phyloP scores from a whole-genome alignment of 2,113 vertebrate genomes.

The Neomonachus schauinslandi region DNA sequence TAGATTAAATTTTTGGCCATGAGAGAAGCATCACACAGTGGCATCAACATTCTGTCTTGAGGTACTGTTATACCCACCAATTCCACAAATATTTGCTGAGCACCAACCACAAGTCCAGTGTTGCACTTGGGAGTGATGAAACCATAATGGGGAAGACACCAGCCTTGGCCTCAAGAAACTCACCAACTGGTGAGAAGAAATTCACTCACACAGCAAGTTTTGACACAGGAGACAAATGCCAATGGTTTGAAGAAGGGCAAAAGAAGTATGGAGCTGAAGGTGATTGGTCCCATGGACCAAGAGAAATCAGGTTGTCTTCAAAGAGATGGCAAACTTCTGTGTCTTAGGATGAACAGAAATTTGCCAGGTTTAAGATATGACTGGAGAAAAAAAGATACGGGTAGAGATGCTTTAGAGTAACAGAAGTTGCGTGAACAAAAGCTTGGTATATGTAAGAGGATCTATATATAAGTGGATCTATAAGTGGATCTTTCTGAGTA shows the following conservation, averaged over 20 bases:
- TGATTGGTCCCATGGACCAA: neutral
- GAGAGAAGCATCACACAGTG: neutral
- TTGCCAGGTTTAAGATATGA: neutral
- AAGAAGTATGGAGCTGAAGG: neutral
- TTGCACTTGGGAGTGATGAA: neutral
- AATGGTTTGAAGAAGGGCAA: neutral
- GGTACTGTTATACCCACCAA: neutral
- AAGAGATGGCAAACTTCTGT: neutral
- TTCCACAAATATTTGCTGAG: neutral
- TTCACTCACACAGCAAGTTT: neutral
- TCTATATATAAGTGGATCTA: neutral
- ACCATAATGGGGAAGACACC: neutral
- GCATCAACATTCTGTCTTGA: neutral
- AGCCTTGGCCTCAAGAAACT: neutral
- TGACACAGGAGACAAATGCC: neutral
- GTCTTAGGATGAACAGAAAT: neutral
- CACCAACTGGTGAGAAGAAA: neutral
- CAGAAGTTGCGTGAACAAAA: neutral
- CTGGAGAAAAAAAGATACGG: neutral
- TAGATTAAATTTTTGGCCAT: neutral
- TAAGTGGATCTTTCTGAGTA: neutral
- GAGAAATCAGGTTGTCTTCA: neutral
- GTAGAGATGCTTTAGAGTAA: neutral
- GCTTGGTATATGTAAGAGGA: neutral
- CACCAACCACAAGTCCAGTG: fast-evolving